Conservation (phyloP, 2,113 vertebrate genomes). For the Erythrolamprus reginae region DNA sequence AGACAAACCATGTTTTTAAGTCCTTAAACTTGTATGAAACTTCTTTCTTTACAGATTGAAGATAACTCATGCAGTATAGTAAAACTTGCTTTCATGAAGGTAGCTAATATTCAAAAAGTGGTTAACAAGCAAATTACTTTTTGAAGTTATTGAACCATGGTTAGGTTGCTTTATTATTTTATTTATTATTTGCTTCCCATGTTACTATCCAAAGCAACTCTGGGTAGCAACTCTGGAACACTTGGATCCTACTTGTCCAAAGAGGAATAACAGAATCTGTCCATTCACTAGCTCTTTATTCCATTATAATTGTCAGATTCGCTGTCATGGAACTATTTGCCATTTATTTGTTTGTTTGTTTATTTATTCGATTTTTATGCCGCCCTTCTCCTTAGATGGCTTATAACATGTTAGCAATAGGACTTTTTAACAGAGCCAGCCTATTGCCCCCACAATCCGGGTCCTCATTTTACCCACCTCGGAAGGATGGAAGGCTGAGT, state of each 20-base stretch:
- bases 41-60: not conserved
- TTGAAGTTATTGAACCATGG: not conserved
- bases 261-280: not conserved
- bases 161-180: not conserved
- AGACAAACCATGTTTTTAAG: not conserved
- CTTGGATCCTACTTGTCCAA: not conserved
- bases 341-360: no score
- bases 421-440: no score
- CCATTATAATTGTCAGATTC: not conserved
- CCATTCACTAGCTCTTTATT: not conserved
- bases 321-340: not conserved
- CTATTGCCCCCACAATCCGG: no score
- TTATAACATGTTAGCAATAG: no score
- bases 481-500: no score
- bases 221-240: not conserved
- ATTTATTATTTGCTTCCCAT: not conserved
- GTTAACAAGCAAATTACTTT: not conserved
- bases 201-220: not conserved
- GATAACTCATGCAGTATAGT: not conserved
- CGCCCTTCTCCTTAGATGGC: no score
- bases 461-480: no score
- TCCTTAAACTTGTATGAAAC: not conserved
- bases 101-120: not conserved
- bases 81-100: not conserved
- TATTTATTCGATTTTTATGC: no score